phyloP scores from a whole-genome alignment of 2,797 vertebrate genomes.

The Distichodus sexfasciatus region DNA sequence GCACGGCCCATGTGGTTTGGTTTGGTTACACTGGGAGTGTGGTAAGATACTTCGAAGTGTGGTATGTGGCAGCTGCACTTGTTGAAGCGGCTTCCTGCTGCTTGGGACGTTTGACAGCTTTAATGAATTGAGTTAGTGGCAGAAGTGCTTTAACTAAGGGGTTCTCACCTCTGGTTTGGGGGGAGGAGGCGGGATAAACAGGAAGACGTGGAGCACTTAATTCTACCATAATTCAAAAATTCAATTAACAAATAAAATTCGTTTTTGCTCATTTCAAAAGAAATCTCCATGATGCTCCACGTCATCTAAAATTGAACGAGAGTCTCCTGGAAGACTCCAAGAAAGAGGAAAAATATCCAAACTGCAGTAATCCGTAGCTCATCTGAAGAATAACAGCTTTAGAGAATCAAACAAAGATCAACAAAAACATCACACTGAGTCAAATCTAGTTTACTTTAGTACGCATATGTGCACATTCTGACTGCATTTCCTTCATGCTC shows the following conservation, averaged over 20 bases:
- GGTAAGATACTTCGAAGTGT: slow-evolving; percentile 82
- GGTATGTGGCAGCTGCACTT: slow-evolving; percentile 76
- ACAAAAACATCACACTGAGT: too few species aligned
- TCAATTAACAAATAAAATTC: neutral
- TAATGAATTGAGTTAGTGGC: slow-evolving; percentile 38
- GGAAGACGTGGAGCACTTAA: neutral
- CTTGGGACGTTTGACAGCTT: slow-evolving; percentile 61
- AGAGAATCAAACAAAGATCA: too few species aligned
- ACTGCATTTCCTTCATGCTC: too few species aligned
- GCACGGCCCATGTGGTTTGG: slow-evolving; percentile 80
- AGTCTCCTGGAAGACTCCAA: too few species aligned
- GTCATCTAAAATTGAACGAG: too few species aligned
- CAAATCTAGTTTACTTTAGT: too few species aligned
- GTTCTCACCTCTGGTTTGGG: too few species aligned
- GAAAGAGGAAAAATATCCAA: slow-evolving; percentile 38
- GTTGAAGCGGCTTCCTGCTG: slow-evolving; percentile 66
- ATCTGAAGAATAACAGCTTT: slow-evolving; percentile 58
- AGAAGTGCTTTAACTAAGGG: slow-evolving; percentile 8
- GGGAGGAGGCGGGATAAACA: too few species aligned
- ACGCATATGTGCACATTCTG: too few species aligned
- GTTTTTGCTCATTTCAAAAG: too few species aligned
- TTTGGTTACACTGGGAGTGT: slow-evolving; percentile 84
- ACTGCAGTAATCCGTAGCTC: slow-evolving; percentile 45
- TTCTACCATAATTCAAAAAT: neutral
- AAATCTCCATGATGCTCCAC: too few species aligned